Base-by-base conservation (phyloP, 2,113 vertebrate species). In the Larimichthys crocea region DNA sequence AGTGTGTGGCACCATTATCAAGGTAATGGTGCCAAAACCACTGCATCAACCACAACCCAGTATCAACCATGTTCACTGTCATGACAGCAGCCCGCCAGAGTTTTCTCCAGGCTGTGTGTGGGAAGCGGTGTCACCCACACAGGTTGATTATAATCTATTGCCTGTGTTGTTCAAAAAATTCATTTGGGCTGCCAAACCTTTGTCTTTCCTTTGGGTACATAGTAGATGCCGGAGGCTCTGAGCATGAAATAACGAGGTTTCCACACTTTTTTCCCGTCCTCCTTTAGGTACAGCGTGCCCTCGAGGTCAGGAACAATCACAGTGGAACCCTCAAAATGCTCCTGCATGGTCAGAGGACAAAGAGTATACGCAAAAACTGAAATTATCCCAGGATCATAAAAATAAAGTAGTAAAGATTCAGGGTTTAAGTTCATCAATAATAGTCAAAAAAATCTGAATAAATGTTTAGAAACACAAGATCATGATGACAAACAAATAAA, bases 151-250 rank as follows among this genome's bases (percentile, higher is more conserved):
- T 53, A 6, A 8, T 49, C 11, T 16, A 20, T 12, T 16, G 53
- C 11, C n/a, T 26, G 52, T 26, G 17, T n/a, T 8, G 19, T 40
- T 63, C 89, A 53, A 86, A 82, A 82, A 94, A 16, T 1, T 91
- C 3, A 10, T 53, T 48, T 63, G 10, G 29, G 65, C 20, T 61
- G 24, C 8, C 53, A 14, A 87, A 98, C 97, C 96, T 97, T 98
- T 70, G 96, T 97, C 90, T 98, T 98, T 89, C 97, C 97, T 94
- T 96, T 98, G 77, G 96, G 96, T 14, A 97, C 96, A 48, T 96
- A 97, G 93, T 98, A 98, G 94, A 98, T 96, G 86, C 97, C 97
- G 57, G 97, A 98, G 89, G 97, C 97, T 70, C 97, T 94, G 3
- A 98, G 94, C 88, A 97, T 89, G 87, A 98, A 97, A 89, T 96